Conservation (phyloP, 2,888 invertebrate genomes). For the Lepidocyrtoides sp. region DNA sequence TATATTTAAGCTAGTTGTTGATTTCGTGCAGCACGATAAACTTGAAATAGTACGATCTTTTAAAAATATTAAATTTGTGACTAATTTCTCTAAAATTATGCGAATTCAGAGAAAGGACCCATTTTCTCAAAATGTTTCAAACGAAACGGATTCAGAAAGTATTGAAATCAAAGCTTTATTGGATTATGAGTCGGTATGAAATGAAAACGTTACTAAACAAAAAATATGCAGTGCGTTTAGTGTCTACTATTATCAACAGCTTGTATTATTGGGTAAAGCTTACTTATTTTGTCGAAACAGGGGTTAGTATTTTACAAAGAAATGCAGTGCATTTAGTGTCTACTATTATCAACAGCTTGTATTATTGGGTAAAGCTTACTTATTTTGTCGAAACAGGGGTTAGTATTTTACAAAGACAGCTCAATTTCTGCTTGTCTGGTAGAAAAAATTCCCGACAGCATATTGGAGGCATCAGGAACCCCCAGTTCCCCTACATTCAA, state of each 20-base stretch:
- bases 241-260: too few relatives aligned
- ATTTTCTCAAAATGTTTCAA: neutral
- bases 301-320: slow-evolving; percentile 74
- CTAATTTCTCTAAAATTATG: neutral
- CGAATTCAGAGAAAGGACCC: neutral
- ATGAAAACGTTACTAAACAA: too few relatives aligned
- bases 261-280: too few relatives aligned
- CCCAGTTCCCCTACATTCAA: neutral
- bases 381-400: too few relatives aligned
- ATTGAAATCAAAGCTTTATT: slow-evolving; percentile 52
- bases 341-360: too few relatives aligned
- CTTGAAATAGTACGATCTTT: too few relatives aligned
- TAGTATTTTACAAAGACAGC: slow-evolving; percentile 74
- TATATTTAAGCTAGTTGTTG: neutral
- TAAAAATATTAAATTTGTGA: neutral
- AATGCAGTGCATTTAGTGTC: too few relatives aligned
- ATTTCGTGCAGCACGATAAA: too few relatives aligned
- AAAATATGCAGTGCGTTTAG: too few relatives aligned
- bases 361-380: too few relatives aligned
- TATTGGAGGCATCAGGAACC: neutral
- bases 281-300: too few relatives aligned
- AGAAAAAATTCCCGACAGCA: slow-evolving; percentile 50
- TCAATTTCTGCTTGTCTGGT: slow-evolving; percentile 62
- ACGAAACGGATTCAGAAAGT: neutral
- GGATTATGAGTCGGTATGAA: slow-evolving; percentile 66